A percentile compares a stretch with the other conserved stretches of the same genome.
These are phyloP conservation scores for Corvus cornix DNA, from an alignment of 2,113 vertebrate genomes.

Conservation along the genomic window DNA sequence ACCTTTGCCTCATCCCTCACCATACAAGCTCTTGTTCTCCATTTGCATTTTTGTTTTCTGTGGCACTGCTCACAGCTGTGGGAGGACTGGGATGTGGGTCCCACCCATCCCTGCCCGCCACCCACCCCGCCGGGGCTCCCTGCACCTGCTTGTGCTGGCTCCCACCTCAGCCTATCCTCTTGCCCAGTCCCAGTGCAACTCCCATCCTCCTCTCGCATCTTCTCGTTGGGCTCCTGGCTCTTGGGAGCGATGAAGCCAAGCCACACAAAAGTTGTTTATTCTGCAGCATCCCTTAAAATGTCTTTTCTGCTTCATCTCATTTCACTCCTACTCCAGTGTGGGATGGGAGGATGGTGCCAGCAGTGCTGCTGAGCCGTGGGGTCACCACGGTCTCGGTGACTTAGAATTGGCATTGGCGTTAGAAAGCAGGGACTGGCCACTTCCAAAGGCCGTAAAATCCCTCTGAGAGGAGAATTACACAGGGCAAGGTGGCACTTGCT, in stretches of 20 bases:
- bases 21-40: neutral
- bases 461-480: neutral
- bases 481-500: neutral
- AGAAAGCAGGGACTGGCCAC: neutral
- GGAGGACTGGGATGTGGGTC: neutral
- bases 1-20: neutral
- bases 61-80: neutral
- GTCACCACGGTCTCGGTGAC: neutral
- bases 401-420: neutral
- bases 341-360: fast-evolving
- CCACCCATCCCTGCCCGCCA: neutral
- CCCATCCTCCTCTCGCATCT: neutral
- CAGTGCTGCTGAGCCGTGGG: neutral
- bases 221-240: neutral
- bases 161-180: neutral
- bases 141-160: neutral
- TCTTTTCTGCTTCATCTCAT: neutral
- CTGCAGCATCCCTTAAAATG: neutral
- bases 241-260: neutral
- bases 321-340: fast-evolving
- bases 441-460: neutral
- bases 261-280: neutral
- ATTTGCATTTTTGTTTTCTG: neutral
- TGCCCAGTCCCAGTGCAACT: neutral
- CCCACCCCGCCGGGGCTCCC: neutral